Percentiles rank a stretch among this genome's conserved stretches.
These are phyloP conservation scores for Microcebus jonahi DNA, from an alignment of 2,113 vertebrate genomes.

Conservation along the genomic window DNA sequence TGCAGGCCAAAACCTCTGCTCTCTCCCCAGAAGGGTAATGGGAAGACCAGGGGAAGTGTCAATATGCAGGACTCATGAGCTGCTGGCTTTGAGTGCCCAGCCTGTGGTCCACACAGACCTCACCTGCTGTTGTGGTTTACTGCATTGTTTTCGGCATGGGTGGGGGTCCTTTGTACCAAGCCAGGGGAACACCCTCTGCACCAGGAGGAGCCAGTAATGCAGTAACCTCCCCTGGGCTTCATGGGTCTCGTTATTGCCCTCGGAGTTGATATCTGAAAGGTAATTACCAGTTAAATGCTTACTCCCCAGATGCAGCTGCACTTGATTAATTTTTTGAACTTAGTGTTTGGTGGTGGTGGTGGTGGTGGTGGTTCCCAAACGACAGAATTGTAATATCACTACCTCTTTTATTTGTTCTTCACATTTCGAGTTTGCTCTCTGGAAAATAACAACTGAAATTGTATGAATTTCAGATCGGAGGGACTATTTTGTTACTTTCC, in stretches of 20 bases:
- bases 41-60: background rate
- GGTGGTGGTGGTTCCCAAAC: background rate
- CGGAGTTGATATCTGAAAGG: background rate
- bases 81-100: background rate
- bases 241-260: background rate
- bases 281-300: background rate
- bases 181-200: background rate
- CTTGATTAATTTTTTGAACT: background rate
- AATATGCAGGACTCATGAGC: accelerated
- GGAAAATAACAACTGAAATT: background rate
- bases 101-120: background rate
- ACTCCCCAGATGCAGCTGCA: background rate
- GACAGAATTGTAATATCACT: background rate
- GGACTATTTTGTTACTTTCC: background rate
- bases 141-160: background rate
- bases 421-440: background rate
- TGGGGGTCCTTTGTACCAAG: background rate
- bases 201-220: background rate
- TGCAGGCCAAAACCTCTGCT: background rate
- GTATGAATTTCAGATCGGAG: background rate
- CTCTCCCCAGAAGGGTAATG: background rate
- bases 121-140: background rate
- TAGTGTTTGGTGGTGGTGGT: background rate
- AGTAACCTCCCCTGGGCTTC: background rate
- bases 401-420: background rate